phyloP scores from a whole-genome alignment of 2,113 vertebrate genomes.

The Mola mola region DNA sequence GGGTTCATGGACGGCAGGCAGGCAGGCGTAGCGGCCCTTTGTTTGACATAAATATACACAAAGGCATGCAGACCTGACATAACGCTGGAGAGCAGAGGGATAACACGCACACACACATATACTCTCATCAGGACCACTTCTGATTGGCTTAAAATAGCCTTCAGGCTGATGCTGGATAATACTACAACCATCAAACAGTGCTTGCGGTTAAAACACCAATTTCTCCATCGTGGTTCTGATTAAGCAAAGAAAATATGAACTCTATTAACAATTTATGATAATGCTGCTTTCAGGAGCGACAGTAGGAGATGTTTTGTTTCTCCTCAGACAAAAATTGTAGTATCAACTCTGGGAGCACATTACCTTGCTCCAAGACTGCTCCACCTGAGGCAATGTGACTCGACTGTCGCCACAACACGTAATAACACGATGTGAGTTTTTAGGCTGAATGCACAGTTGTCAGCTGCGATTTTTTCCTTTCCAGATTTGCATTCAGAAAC shows the following conservation, averaged over 20 bases:
- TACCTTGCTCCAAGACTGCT: neutral
- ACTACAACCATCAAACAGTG: neutral
- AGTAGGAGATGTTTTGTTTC: conserved; percentile 29
- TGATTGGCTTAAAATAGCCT: conserved; percentile 56
- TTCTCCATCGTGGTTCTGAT: too few relatives aligned
- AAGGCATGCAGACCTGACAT: conserved; percentile 58
- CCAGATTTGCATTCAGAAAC: conserved; percentile 26
- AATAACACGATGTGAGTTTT: conserved; percentile 8
- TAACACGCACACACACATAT: neutral
- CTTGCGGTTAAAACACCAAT: neutral
- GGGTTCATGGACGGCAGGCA: conserved; percentile 33
- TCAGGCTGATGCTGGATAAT: conserved; percentile 8
- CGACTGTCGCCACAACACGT: neutral
- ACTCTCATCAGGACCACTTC: conserved; percentile 73
- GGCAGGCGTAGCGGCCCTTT: conserved; percentile 59
- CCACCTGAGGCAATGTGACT: conserved; percentile 18
- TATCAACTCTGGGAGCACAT: conserved; percentile 16
- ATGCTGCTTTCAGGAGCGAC: conserved; percentile 11
- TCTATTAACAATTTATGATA: too few relatives aligned
- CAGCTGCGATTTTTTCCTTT: conserved; percentile 14
- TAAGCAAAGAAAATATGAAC: too few relatives aligned
- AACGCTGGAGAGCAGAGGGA: conserved; percentile 28
- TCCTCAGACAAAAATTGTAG: conserved; percentile 39
- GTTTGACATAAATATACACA: conserved; percentile 74
- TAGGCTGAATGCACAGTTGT: conserved; percentile 23